These are phyloP conservation scores for Isaurus tuberculatus DNA, from an alignment of 92 coral and sea anemone species.

Conservation along the genomic window DNA sequence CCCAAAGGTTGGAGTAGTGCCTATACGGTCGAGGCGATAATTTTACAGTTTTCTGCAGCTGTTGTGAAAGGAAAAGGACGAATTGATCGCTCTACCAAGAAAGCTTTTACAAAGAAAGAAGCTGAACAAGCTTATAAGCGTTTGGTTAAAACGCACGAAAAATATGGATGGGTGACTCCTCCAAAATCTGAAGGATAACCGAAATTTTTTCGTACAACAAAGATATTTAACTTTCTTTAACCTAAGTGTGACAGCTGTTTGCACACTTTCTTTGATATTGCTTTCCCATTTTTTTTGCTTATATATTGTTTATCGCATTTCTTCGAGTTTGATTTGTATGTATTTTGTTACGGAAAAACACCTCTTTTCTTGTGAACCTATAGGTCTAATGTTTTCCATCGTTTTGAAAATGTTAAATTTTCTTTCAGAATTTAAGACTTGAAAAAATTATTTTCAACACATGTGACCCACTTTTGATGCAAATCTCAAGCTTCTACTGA, in stretches of 20 bases:
- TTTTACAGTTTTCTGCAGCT: conserved; percentile 92
- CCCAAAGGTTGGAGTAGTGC: conserved; percentile 96
- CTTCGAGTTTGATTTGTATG: not conserved
- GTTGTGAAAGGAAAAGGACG: conserved; percentile 92
- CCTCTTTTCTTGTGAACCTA: not conserved
- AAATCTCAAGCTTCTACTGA: too few relatives aligned
- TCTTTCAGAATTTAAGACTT: not conserved
- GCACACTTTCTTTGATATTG: conserved; percentile 11
- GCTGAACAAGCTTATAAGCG: conserved; percentile 90
- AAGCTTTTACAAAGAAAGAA: conserved; percentile 88
- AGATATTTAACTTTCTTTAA: not conserved
- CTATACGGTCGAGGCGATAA: conserved; percentile 87
- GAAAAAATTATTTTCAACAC: not conserved
- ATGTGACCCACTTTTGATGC: not conserved
- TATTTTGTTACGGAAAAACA: not conserved
- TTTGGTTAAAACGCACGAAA: conserved; percentile 90
- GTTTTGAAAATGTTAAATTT: not conserved
- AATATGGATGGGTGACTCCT: conserved; percentile 97
- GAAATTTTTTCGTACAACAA: not conserved
- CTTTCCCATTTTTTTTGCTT: not conserved
- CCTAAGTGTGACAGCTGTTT: conserved; percentile 8
- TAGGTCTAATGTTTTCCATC: not conserved
- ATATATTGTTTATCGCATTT: not conserved
- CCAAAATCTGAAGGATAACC: conserved; percentile 84
- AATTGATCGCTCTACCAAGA: conserved; percentile 80